Evolutionary conservation across 2,113 vertebrate genomes (phyloP).

Genomic region (Nyctereutes procyonoides): DNA sequence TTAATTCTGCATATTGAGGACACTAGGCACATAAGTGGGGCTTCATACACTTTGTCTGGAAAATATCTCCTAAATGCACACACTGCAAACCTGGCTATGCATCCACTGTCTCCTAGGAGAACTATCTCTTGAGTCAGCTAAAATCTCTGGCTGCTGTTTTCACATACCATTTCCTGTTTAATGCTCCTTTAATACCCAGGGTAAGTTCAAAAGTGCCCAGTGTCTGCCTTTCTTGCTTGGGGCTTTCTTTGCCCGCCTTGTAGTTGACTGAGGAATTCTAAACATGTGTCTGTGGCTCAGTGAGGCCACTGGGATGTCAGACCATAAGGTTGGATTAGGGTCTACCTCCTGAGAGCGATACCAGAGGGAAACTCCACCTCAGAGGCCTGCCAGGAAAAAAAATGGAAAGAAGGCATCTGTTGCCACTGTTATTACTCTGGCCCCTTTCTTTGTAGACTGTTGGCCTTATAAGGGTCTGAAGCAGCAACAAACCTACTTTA

Average conservation of each 20-base stretch:
- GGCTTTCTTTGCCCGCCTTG: conserved; percentile 75
- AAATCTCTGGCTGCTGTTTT: conserved; percentile 61
- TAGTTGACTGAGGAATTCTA: conserved; percentile 82
- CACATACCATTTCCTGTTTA: conserved; percentile 66
- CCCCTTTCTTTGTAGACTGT: conserved; percentile 49
- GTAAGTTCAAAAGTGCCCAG: conserved; percentile 82
- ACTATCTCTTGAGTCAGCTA: conserved; percentile 5
- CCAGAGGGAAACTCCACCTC: conserved; percentile 80
- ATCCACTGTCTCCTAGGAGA: background rate
- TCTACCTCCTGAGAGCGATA: conserved; percentile 70
- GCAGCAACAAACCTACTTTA: background rate
- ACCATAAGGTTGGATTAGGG: conserved; percentile 75
- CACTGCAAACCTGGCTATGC: background rate
- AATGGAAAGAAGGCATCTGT: background rate
- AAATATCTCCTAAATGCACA: background rate
- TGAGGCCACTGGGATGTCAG: conserved; percentile 64
- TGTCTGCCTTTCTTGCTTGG: conserved; percentile 83
- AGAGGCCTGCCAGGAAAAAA: conserved; percentile 22
- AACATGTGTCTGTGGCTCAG: conserved; percentile 77
- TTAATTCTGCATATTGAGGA: background rate
- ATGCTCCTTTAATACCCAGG: conserved; percentile 78
- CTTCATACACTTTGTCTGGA: background rate
- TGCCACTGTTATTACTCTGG: background rate
- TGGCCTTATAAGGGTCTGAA: conserved; percentile 49
- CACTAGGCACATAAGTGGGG: background rate